Evolutionary conservation across 2,888 invertebrate genomes (phyloP).

Genomic region (Agrochola lychnidis): DNA sequence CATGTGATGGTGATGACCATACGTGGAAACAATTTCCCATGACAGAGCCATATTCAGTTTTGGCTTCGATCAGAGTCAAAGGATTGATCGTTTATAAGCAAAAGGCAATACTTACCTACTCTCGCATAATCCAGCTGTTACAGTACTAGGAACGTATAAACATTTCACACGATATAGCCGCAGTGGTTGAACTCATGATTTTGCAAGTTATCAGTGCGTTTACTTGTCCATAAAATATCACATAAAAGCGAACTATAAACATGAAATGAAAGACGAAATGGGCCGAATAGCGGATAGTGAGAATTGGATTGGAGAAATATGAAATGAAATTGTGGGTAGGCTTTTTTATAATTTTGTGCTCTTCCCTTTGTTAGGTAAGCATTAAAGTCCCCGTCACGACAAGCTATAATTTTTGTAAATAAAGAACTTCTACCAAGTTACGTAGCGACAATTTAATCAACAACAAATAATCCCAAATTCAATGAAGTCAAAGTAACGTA

Average conservation of each 20-base stretch:
- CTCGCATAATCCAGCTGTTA: background rate
- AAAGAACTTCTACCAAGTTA: too few relatives aligned
- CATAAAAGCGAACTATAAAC: slow-evolving; percentile 37
- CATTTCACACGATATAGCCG: slow-evolving; percentile 6
- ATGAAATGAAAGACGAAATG: slow-evolving; percentile 11
- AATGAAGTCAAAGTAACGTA: too few relatives aligned
- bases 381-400: too few relatives aligned
- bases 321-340: slow-evolving; percentile 1
- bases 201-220: slow-evolving; percentile 20
- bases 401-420: too few relatives aligned
- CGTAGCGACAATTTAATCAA: too few relatives aligned
- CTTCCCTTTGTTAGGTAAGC: background rate
- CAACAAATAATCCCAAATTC: too few relatives aligned
- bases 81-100: background rate
- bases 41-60: background rate
- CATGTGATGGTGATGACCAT: background rate
- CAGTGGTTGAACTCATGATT: slow-evolving; percentile 28
- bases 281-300: background rate
- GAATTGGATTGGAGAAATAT: background rate
- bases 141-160: background rate
- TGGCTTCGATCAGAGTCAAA: background rate
- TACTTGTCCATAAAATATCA: slow-evolving; percentile 40
- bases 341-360: background rate
- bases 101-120: background rate
- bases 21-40: background rate